Evolutionary conservation across 2,797 vertebrate species (phyloP), one percentile per base, ranked within the genome.

Genomic region (Ataeniobius toweri): DNA sequence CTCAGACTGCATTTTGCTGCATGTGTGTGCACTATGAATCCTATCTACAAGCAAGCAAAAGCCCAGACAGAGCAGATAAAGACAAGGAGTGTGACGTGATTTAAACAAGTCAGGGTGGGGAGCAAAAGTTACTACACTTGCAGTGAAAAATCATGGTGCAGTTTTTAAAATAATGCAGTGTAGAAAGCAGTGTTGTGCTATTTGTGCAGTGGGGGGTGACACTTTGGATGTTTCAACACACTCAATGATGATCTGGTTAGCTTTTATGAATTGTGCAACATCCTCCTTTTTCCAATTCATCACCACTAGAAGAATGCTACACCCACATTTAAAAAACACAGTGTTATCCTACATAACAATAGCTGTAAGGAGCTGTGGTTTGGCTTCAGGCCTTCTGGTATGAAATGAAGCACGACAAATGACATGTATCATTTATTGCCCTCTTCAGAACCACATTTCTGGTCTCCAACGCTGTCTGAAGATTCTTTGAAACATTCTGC

Each of bases 141-240:
- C 81, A 75, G 65, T 53, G 39, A 46, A 26, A 69, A 26, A 26
- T 58, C 24, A 26, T 58, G 56, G 26, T 10, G n/a, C 9, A 12
- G 24, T 58, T n/a, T 10, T 24, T 24, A 1, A 22, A 3, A 68
- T 10, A 80, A 76, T 74, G 68, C 75, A 75, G 79, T 18, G 24
- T 46, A 65, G 44, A 82, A 77, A 82, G 74, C 22, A 20, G 56
- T 58, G 46, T 61, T 55, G 36, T 84, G 53, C 73, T 85, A 78
- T 87, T 84, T 85, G 53, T 83, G 46, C 74, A 70, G 81, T 65
- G 85, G 79, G 84, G 70, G 79, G 89, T 90, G 90, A 88, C 91
- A 91, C 92, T 94, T 92, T 91, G 85, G 83, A 92, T 93, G 89
- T 96, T 95, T 95, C 93, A 94, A 95, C 89, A 92, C 89, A 92